Conservation (phyloP, 2,113 vertebrate genomes). For the Sinocyclocheilus anophthalmus region DNA sequence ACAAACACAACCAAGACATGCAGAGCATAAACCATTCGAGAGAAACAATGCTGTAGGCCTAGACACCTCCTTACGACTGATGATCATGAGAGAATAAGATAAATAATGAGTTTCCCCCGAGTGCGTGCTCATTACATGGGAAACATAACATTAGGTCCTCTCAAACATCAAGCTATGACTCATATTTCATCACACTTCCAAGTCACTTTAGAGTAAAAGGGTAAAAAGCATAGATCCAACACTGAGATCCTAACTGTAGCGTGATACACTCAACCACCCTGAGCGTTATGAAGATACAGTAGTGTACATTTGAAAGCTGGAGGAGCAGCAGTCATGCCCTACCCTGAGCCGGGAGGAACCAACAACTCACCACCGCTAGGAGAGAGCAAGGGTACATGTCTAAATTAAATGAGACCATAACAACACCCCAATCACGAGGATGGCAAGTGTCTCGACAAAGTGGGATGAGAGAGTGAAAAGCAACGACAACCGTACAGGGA, state of each 20-base stretch:
- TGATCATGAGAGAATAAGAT: constrained; percentile 3
- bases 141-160: no score
- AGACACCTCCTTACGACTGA: no score
- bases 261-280: neutral
- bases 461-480: neutral
- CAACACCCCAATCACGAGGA: no score
- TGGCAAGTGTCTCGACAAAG: constrained; percentile 10
- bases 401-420: constrained; percentile 41
- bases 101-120: constrained; percentile 19
- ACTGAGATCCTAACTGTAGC: neutral
- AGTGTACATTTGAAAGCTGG: neutral
- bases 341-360: neutral
- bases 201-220: neutral
- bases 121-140: no score
- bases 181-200: no score
- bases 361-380: no score
- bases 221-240: neutral
- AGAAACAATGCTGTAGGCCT: neutral
- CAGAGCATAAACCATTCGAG: no score
- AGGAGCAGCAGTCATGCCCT: neutral
- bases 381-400: constrained; percentile 22
- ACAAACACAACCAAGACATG: no score
- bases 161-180: no score
- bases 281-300: neutral
- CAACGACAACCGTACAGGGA: no score